These are phyloP conservation scores for Aldabrachelys gigantea DNA, from an alignment of 2,113 vertebrate genomes.

Conservation along the genomic window DNA sequence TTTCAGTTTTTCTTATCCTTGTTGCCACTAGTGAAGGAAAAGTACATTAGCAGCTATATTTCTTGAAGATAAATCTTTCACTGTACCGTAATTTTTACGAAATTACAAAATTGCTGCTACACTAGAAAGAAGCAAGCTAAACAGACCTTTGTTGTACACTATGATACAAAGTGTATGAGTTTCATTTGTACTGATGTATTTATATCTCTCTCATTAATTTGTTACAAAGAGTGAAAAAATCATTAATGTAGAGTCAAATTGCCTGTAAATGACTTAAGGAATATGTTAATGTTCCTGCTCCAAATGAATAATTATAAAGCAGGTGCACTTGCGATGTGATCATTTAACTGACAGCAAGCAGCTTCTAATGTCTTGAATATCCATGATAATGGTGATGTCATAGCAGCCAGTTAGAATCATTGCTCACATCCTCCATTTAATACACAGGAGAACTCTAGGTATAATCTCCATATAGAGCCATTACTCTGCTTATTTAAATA, in stretches of 20 bases:
- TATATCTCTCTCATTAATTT: conserved; percentile 79
- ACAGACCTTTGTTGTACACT: conserved; percentile 40
- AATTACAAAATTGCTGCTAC: conserved; percentile 14
- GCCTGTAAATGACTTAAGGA: conserved; percentile 82
- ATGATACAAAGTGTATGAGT: conserved; percentile 64
- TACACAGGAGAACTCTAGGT: conserved; percentile 65
- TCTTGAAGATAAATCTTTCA: conserved; percentile 20
- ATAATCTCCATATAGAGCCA: conserved; percentile 58
- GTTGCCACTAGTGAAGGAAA: background rate
- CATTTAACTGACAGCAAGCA: conserved; percentile 82
- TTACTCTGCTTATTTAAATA: conserved; percentile 74
- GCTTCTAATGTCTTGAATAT: conserved; percentile 81
- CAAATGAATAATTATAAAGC: conserved; percentile 84
- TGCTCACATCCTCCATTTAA: conserved; percentile 70
- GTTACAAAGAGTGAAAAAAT: conserved; percentile 76
- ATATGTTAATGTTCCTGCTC: conserved; percentile 80
- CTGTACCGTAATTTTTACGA: background rate
- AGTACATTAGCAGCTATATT: background rate
- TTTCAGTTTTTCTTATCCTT: background rate
- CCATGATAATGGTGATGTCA: conserved; percentile 79
- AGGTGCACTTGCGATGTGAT: conserved; percentile 82
- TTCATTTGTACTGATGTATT: conserved; percentile 63
- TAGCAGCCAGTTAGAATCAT: conserved; percentile 74
- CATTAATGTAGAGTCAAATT: conserved; percentile 80
- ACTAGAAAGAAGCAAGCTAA: conserved; percentile 14